phyloP scores from a whole-genome alignment of 2,113 vertebrate species.

The Plotosus lineatus region DNA sequence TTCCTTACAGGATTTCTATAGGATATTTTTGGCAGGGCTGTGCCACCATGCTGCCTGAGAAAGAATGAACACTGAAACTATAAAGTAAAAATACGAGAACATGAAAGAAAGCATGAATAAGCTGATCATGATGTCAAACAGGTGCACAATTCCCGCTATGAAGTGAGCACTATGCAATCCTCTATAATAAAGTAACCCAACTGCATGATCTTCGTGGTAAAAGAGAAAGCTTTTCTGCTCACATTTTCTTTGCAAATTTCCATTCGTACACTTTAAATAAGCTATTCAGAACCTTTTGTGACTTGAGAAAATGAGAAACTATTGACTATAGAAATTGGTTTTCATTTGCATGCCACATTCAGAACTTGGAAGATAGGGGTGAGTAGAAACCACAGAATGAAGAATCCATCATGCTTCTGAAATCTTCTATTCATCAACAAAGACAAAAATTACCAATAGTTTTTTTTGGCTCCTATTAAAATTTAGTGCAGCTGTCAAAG shows the following conservation, averaged over 20 bases:
- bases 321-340: not conserved
- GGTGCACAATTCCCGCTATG: not conserved
- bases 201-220: not conserved
- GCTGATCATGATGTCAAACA: not conserved
- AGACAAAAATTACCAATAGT: not conserved
- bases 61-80: not conserved
- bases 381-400: not conserved
- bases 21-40: no score
- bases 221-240: not conserved
- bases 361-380: not conserved
- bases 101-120: not conserved
- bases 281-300: not conserved
- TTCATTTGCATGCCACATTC: not conserved
- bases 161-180: not conserved
- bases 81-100: not conserved
- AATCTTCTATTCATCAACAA: not conserved
- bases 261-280: not conserved
- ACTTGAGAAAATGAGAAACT: not conserved
- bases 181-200: not conserved
- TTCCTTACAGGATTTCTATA: no score
- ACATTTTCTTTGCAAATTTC: not conserved
- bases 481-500: not conserved
- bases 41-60: no score
- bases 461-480: slow-evolving; percentile 10
- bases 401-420: not conserved